Conservation (phyloP, 1,140 invertebrate genomes). For the Ptiloglossa arizonensis region DNA sequence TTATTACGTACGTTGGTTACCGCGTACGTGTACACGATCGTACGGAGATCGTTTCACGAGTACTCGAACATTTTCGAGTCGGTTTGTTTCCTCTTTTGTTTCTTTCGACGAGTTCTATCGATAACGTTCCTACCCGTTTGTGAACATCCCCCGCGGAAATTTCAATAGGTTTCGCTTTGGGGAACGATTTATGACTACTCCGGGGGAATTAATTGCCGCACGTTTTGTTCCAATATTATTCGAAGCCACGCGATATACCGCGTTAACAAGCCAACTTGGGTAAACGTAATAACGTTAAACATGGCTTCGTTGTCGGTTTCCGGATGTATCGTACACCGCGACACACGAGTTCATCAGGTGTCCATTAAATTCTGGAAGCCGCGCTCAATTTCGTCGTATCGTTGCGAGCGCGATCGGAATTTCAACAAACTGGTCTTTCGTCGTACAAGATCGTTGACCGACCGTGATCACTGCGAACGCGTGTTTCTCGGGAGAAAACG, state of each 20-base stretch:
- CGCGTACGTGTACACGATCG: background rate
- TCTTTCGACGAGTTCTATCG: no score
- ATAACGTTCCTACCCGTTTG: no score
- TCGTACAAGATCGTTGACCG: no score
- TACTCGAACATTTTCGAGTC: no score
- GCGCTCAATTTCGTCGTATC: background rate
- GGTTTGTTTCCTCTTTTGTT: no score
- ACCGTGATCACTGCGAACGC: no score
- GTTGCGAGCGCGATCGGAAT: no score
- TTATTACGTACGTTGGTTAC: no score
- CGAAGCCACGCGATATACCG: no score
- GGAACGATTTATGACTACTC: background rate
- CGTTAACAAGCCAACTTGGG: conserved; percentile 12
- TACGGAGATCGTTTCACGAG: background rate
- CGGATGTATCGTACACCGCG: background rate
- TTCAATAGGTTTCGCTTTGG: background rate
- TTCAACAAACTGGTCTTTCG: background rate
- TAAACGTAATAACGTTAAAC: conserved; percentile 28
- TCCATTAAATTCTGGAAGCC: conserved; percentile 13
- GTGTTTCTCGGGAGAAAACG: no score
- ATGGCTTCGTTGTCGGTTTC: background rate
- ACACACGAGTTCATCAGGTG: background rate
- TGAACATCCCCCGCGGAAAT: background rate
- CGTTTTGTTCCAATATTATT: background rate
- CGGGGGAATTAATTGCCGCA: background rate